Conservation (phyloP, 2,888 invertebrate species). For the Drosophila ezoana region DNA sequence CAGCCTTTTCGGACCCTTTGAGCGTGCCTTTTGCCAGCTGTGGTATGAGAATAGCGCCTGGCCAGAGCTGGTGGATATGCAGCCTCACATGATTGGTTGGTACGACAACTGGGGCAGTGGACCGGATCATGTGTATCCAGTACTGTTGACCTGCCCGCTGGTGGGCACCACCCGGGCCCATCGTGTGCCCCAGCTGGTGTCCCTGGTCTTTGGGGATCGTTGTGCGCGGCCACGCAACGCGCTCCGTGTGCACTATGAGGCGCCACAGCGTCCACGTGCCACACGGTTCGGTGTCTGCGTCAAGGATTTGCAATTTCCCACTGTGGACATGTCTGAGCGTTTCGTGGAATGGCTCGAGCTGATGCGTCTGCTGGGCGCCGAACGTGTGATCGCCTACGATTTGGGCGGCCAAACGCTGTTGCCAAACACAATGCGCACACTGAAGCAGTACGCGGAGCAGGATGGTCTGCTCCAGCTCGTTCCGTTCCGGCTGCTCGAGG, state of each 20-base stretch:
- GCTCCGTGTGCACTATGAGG: slow-evolving; percentile 72
- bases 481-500: slow-evolving; percentile 90
- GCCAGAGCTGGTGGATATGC: slow-evolving; percentile 38
- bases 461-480: slow-evolving; percentile 88
- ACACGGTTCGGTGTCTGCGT: slow-evolving; percentile 91
- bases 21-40: slow-evolving; percentile 37
- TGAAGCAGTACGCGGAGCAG: slow-evolving; percentile 85
- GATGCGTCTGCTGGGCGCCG: slow-evolving; percentile 91
- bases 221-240: slow-evolving; percentile 53
- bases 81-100: slow-evolving; percentile 24
- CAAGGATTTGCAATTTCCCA: slow-evolving; percentile 94
- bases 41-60: slow-evolving; percentile 46
- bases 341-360: slow-evolving; percentile 96
- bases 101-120: slow-evolving; percentile 32
- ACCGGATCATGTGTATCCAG: slow-evolving; percentile 25
- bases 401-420: slow-evolving; percentile 88
- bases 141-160: slow-evolving; percentile 32
- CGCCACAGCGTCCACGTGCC: slow-evolving; percentile 2
- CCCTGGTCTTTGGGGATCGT: slow-evolving; percentile 41
- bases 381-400: slow-evolving; percentile 94
- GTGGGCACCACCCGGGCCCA: not conserved
- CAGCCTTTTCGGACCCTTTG: slow-evolving; percentile 12
- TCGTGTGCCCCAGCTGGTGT: slow-evolving; percentile 58
- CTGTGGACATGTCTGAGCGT: slow-evolving; percentile 93
- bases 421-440: slow-evolving; percentile 92